Conservation (phyloP, 2,113 vertebrate species). For the Thamnaconus septentrionalis region DNA sequence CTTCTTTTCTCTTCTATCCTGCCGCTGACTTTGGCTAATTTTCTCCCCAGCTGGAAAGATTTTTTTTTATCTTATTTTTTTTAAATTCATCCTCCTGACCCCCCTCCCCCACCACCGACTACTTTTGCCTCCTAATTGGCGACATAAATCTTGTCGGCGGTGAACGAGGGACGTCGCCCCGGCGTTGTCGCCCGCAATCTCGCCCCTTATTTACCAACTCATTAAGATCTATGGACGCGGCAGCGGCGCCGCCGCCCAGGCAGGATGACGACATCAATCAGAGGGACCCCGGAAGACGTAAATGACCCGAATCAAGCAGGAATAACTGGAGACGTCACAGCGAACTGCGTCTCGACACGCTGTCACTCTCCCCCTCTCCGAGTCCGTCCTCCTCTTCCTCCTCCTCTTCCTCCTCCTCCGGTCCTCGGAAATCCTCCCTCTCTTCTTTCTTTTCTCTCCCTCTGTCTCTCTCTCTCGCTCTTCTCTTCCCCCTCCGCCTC, state of each 20-base stretch:
- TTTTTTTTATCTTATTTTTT: constrained; percentile 79
- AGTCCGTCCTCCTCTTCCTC: constrained; percentile 34
- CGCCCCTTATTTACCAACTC: constrained; percentile 99
- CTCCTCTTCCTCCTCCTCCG: constrained; percentile 45
- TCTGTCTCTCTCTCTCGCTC: constrained; percentile 28
- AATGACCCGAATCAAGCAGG: constrained; percentile 99
- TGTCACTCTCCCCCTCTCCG: constrained; percentile 1
- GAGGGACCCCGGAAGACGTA: constrained; percentile 85
- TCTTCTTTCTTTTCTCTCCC: constrained; percentile 3
- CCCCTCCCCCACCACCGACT: constrained; percentile 81
- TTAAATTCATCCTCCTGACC: constrained; percentile 95
- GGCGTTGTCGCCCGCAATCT: constrained; percentile 99
- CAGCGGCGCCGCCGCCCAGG: constrained; percentile 98
- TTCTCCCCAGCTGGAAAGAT: constrained; percentile 96
- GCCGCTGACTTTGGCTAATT: constrained; percentile 96
- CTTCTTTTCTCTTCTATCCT: constrained; percentile 82
- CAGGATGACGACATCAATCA: constrained; percentile 99
- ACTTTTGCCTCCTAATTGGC: constrained; percentile 94
- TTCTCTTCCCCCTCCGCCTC: constrained; percentile 54
- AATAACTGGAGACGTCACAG: constrained; percentile 99
- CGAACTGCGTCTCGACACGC: constrained; percentile 96
- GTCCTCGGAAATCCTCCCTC: constrained; percentile 65
- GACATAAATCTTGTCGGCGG: constrained; percentile 99
- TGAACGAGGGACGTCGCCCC: constrained; percentile 99
- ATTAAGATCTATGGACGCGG: constrained; percentile 99